Conservation (phyloP, 2,113 vertebrate species). For the Centropus unirufus region DNA sequence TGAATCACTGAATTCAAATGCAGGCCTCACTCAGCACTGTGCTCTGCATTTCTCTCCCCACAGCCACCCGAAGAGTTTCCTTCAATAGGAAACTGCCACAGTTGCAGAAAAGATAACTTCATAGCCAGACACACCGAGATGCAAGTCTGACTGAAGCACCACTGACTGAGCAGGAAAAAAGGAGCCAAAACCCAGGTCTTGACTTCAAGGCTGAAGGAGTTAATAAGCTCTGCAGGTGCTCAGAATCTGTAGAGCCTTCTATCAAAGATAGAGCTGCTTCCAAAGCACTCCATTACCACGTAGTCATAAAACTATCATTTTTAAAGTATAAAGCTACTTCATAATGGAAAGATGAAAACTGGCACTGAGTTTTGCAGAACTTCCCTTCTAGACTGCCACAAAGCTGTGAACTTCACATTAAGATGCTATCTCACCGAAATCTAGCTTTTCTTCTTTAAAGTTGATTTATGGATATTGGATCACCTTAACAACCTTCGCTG, state of each 20-base stretch:
- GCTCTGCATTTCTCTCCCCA: background rate
- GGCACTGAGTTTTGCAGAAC: conserved; percentile 1
- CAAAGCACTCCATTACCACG: background rate
- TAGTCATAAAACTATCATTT: background rate
- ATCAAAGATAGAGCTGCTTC: background rate
- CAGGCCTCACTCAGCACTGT: background rate
- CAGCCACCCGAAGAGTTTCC: background rate
- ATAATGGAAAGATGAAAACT: conserved; percentile 7
- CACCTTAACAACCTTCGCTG: background rate
- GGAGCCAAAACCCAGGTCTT: background rate
- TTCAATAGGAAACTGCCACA: background rate
- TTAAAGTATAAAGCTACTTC: background rate
- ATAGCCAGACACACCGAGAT: background rate
- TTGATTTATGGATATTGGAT: background rate
- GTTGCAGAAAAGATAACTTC: background rate
- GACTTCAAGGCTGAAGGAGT: background rate
- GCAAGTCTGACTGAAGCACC: background rate
- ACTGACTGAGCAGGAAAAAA: background rate
- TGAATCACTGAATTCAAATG: background rate
- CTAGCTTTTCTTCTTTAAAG: background rate
- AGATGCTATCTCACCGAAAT: background rate
- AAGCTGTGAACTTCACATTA: background rate
- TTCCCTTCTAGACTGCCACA: background rate
- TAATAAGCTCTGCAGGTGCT: background rate
- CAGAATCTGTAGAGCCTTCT: background rate